Conservation (phyloP, 2,113 vertebrate species). For the Mastomys coucha region DNA sequence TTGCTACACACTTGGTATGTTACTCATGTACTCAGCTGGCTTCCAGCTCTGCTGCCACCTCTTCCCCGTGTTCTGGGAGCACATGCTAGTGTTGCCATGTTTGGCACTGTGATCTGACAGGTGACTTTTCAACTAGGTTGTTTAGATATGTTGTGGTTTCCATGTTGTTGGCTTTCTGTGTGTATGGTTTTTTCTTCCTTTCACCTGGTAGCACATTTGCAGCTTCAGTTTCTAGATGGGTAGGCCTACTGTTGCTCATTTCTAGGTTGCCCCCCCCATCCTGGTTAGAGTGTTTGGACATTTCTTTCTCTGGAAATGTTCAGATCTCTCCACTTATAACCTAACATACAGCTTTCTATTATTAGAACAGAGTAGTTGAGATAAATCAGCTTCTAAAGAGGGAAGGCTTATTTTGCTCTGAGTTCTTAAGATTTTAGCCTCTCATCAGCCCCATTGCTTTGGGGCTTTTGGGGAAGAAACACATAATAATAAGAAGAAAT, state of each 20-base stretch:
- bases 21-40: not conserved
- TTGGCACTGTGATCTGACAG: not conserved
- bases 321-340: not conserved
- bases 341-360: not conserved
- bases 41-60: not conserved
- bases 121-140: not conserved
- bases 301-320: not conserved
- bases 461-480: not conserved
- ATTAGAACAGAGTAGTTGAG: not conserved
- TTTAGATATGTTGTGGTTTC: not conserved
- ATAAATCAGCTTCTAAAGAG: not conserved
- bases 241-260: not conserved
- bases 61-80: no score
- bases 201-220: not conserved
- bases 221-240: not conserved
- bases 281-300: not conserved
- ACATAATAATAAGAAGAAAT: not conserved
- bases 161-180: not conserved
- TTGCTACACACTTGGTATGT: not conserved
- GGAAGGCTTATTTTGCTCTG: not conserved
- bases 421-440: not conserved
- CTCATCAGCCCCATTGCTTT: not conserved
- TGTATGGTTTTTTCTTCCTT: not conserved
- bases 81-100: not conserved
- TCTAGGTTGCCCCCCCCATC: not conserved